A percentile compares a stretch with the other conserved stretches of the same genome.
These are phyloP conservation scores for Augiades crinisus DNA, from an alignment of 2,888 invertebrate species.

Conservation along the genomic window DNA sequence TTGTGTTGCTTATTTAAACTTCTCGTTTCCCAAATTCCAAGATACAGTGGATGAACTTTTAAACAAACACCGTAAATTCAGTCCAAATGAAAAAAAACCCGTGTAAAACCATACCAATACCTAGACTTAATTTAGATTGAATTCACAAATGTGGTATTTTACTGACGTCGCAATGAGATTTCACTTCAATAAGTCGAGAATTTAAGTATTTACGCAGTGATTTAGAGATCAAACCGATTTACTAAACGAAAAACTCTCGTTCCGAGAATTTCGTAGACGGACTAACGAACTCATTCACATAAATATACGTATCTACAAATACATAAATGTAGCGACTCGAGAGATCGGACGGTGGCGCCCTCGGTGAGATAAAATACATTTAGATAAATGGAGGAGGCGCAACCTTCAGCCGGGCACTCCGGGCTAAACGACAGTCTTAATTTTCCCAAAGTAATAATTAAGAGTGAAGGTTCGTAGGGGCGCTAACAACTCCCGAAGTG, in stretches of 20 bases:
- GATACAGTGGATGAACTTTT: too few relatives aligned
- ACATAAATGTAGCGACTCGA: background rate
- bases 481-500: conserved; percentile 57
- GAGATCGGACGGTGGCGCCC: conserved; percentile 42
- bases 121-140: background rate
- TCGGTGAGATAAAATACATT: conserved; percentile 76
- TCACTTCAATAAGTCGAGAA: background rate
- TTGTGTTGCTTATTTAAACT: too few relatives aligned
- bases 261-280: background rate
- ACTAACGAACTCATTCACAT: conserved; percentile 6
- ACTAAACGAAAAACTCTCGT: background rate
- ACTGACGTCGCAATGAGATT: background rate
- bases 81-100: background rate
- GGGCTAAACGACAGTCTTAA: conserved; percentile 80
- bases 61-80: too few relatives aligned
- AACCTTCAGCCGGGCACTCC: conserved; percentile 70
- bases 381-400: conserved; percentile 75
- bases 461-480: conserved; percentile 76
- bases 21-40: too few relatives aligned
- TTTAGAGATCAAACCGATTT: conserved; percentile 6
- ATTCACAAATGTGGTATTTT: background rate
- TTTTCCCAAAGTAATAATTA: conserved; percentile 82
- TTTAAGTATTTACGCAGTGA: background rate
- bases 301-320: background rate
- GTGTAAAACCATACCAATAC: conserved; percentile 20